Evolutionary conservation across 2,113 vertebrate species (phyloP).

Genomic region (Carettochelys insculpta): DNA sequence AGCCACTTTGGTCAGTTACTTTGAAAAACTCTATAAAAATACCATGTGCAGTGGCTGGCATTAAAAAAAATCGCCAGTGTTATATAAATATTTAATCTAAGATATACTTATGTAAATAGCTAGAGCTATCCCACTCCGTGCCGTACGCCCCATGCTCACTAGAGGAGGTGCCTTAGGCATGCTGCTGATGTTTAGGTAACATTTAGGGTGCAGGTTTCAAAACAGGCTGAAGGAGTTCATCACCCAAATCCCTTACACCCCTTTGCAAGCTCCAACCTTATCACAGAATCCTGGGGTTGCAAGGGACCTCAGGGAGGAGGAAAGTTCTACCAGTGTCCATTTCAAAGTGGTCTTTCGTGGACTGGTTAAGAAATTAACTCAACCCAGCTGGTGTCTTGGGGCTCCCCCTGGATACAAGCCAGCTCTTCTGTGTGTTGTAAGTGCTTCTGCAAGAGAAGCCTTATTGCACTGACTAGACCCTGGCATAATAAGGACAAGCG

Average conservation of each 20-base stretch:
- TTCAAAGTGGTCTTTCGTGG: not conserved
- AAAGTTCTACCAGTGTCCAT: too few species aligned
- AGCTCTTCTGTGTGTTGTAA: not conserved
- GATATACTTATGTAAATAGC: not conserved
- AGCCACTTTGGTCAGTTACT: not conserved
- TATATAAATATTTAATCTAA: not conserved
- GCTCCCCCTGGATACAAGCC: not conserved
- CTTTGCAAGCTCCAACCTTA: not conserved
- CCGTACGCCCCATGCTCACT: not conserved
- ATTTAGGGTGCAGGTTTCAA: not conserved
- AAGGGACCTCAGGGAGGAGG: not conserved
- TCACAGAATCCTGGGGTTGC: too few species aligned
- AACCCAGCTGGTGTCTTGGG: not conserved
- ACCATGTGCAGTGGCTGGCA: not conserved
- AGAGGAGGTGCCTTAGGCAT: not conserved
- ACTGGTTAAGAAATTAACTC: not conserved
- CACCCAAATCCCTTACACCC: not conserved
- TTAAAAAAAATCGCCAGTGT: not conserved
- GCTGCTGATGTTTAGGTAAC: not conserved
- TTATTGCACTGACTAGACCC: not conserved
- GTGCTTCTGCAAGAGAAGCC: not conserved
- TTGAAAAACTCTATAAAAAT: not conserved
- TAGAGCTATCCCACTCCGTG: not conserved
- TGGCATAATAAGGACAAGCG: not conserved
- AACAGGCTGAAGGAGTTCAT: not conserved